Evolutionary conservation across 2,113 vertebrate genomes (phyloP), one percentile per base, ranked within the genome.

Genomic region (Mugil cephalus): DNA sequence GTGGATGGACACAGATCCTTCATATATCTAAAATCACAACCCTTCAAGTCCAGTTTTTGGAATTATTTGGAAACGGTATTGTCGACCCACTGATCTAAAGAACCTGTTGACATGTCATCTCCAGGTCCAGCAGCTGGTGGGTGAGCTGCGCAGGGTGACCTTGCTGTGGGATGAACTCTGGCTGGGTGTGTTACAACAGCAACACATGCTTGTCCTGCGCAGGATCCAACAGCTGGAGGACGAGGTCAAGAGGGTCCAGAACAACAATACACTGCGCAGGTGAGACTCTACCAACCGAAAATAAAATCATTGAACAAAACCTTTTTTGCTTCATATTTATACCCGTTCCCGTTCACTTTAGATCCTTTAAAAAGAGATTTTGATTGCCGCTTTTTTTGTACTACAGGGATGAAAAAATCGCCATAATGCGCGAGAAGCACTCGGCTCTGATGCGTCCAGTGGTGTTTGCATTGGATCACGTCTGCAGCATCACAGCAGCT

Each of bases 351-450:
- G 15, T 43, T 11, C 30, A n/a, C n/a, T n/a, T n/a, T n/a, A n/a
- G n/a, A n/a, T n/a, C n/a, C n/a, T n/a, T n/a, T n/a, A n/a, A n/a
- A n/a, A n/a, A n/a, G n/a, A n/a, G n/a, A n/a, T n/a, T n/a, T n/a
- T n/a, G n/a, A n/a, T n/a, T n/a, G n/a, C n/a, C n/a, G n/a, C 34
- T 59, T 1, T 48, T 1, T 61, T 30, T 54, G 6, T 61, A 2
- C 62, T 54, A 35, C 83, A 99, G 98, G 84, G 98, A 99, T 74
- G 98, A 99, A 83, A 99, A 99, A 79, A 93, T 97, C 6, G 98
- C 98, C 6, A 99, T 99, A 40, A 99, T 99, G 98, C 93, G 97
- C 10, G 98, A 99, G 66, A 99, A 99, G 87, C 97, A 99, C 79
- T 99, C 97, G 0, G 98, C 98, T 45, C 87, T 99, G 39, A 98